A percentile compares a stretch with the other conserved stretches of the same genome.
Conservation (phyloP, 2,888 invertebrate species). For the Andrena praecox region DNA sequence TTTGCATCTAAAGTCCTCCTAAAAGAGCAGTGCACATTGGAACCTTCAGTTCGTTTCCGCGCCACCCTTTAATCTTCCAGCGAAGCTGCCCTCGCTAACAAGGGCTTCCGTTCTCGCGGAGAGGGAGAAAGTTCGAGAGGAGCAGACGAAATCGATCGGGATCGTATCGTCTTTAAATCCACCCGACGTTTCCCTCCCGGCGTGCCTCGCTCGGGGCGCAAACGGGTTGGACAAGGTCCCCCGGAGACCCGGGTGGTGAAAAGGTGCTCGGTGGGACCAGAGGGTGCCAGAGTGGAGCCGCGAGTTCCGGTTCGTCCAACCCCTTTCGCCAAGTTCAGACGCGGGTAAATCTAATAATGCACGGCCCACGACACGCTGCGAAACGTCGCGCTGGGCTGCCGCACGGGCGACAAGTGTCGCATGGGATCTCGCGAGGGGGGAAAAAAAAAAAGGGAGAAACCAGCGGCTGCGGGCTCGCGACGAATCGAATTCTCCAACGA, state of each 20-base stretch:
- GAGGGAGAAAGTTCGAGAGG: no score
- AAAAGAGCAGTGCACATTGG: no score
- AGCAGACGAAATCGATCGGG: not conserved
- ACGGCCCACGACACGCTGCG: slow-evolving; percentile 48
- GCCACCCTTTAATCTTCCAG: no score
- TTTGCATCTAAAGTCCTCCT: no score
- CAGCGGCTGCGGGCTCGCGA: slow-evolving; percentile 8
- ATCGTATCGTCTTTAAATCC: slow-evolving; percentile 15
- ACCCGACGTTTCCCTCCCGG: slow-evolving; percentile 12
- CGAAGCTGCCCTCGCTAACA: no score
- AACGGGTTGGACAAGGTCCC: slow-evolving; percentile 70
- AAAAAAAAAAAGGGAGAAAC: not conserved
- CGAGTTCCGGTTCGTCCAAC: slow-evolving; percentile 46
- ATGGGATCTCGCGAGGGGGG: slow-evolving; percentile 35
- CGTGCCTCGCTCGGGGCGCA: slow-evolving; percentile 42
- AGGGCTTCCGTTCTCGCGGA: no score
- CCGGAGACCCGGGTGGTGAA: slow-evolving; percentile 39
- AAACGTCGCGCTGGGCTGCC: slow-evolving; percentile 48
- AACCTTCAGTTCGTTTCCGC: no score
- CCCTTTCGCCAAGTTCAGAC: slow-evolving; percentile 63
- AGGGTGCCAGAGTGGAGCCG: slow-evolving; percentile 1
- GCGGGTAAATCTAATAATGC: slow-evolving; percentile 73
- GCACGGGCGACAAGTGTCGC: slow-evolving; percentile 64
- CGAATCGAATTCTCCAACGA: slow-evolving; percentile 25
- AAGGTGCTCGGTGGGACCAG: slow-evolving; percentile 41